Base-by-base conservation (phyloP, 2,113 vertebrate species). In the Circaetus cinerascens region DNA sequence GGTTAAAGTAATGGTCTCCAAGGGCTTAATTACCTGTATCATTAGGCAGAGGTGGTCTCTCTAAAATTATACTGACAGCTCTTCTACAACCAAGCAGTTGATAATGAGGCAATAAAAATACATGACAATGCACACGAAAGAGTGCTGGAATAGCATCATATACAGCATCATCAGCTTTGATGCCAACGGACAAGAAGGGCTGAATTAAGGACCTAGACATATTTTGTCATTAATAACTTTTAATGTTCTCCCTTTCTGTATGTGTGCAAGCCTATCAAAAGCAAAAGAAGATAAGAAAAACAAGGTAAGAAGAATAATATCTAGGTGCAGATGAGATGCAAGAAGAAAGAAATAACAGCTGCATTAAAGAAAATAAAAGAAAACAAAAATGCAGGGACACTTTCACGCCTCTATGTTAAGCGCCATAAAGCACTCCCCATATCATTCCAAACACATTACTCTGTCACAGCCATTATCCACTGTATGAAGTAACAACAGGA, bases 11-110 rank as follows among this genome's bases (percentile, higher is more conserved):
- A 82, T 36, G 45, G 88, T 94, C 97, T 96, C 98, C 63, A 90
- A 97, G 87, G 96, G 94, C 91, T 97, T 97, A 93, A 98, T 98
- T 98, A 98, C 93, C 95, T 93, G 23, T 96, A 86, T 90, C 97
- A 96, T 98, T 94, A 97, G 86, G 74, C 66, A 96, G 88, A 83
- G 87, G 97, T 93, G 97, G 45, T 67, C 69, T 59, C 86, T 92
- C 75, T 96, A 78, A 97, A 97, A 97, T 53, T 78, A 92, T 93
- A 96, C 43, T 90, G 85, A 90, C 95, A 86, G 84, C 72, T 96
- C 87, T 96, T 95, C 84, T 69, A 85, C n/a, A 81, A 72, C 13
- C 55, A 94, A 93, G 66, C 78, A 86, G 93, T 76, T 95, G 95
- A 97, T 93, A 96, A 89, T 92, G 75, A 96, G 66, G 80, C 41